These are phyloP conservation scores for Scaptomyza hsui DNA, from an alignment of 1,140 invertebrate genomes.

Conservation along the genomic window DNA sequence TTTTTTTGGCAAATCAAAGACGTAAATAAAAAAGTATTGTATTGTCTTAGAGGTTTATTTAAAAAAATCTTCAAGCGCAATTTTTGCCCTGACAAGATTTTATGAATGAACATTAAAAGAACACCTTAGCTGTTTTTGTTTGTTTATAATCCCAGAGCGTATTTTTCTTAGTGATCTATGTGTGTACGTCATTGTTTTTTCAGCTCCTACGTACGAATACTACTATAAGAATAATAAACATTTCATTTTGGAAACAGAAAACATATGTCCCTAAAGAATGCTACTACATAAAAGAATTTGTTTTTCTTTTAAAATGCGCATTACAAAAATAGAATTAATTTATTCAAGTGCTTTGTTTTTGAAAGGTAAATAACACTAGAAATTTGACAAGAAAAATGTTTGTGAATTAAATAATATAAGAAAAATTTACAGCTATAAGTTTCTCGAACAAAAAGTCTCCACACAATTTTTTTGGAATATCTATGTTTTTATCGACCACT, in stretches of 20 bases:
- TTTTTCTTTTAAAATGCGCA: conserved; percentile 59
- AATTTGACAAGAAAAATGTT: neutral
- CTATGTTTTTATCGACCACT: conserved; percentile 1
- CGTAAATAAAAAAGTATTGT: conserved; percentile 49
- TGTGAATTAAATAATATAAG: too few relatives aligned
- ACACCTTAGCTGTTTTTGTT: conserved; percentile 18
- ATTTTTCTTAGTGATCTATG: conserved; percentile 44
- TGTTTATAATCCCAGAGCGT: conserved; percentile 25
- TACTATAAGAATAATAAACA: conserved; percentile 65
- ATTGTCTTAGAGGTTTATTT: conserved; percentile 42
- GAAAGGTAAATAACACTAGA: conserved; percentile 20
- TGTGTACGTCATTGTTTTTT: conserved; percentile 67
- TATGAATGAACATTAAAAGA: conserved; percentile 61
- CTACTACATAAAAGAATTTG: conserved; percentile 42
- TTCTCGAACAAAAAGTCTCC: too few relatives aligned
- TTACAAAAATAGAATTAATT: conserved; percentile 63
- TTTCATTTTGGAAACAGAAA: conserved; percentile 24
- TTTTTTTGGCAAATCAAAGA: conserved; percentile 42
- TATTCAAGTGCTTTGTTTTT: conserved; percentile 34
- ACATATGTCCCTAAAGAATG: conserved; percentile 33
- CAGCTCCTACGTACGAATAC: conserved; percentile 36
- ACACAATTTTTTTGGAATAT: neutral
- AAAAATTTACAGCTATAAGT: too few relatives aligned
- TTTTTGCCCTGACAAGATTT: conserved; percentile 41
- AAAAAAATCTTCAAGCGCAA: conserved; percentile 31